Evolutionary conservation across 2,888 invertebrate species (phyloP), one percentile per base, ranked within the genome.

Genomic region (Sphecodes monilicornis): DNA sequence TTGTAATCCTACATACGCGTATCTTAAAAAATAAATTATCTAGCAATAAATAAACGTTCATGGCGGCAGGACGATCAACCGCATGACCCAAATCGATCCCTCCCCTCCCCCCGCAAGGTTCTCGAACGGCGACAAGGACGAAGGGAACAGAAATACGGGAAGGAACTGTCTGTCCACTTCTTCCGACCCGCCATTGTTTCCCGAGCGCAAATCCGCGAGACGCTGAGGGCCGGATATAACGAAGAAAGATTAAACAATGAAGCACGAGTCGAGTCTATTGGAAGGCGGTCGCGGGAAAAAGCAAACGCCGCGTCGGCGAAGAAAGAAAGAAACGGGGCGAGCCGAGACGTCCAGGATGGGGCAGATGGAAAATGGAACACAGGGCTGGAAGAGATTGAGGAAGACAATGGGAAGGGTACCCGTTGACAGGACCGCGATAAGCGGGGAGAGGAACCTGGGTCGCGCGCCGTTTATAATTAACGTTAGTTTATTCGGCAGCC

Each of bases 231-330:
- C 69, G 46, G 71, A 80, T 79, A 71, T 85, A 85, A 85, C 80
- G 88, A 85, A 81, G 85, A 89, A 83, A 89, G 83, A 87, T 88
- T 85, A 83, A 88, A 88, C 85, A 89, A 89, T 71, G 86, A 82
- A 66, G 79, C 80, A 78, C 81, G 81, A 85, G 82, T 81, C 54
- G 60, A 10, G 64, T 66, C 71, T 74, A 70, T 64, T 64, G 76
- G 46, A 54, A 71, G 29, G 16, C 18, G 22, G 32, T 11, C 41
- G 2, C 70, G 57, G 18, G 29, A 29, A 29, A 64, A 76, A 66
- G 66, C 66, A 66, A 66, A 66, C 66, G 8, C 69, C 36, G 16
- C 60, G 60, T 29, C 16, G 60, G 8, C 29, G 66, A 26, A 18
- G 46, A 39, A 26, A 46, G 69, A 87, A 85, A 75, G 77, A 57